These are phyloP conservation scores for Sturnira hondurensis DNA, from an alignment of 2,113 vertebrate genomes.

Conservation along the genomic window DNA sequence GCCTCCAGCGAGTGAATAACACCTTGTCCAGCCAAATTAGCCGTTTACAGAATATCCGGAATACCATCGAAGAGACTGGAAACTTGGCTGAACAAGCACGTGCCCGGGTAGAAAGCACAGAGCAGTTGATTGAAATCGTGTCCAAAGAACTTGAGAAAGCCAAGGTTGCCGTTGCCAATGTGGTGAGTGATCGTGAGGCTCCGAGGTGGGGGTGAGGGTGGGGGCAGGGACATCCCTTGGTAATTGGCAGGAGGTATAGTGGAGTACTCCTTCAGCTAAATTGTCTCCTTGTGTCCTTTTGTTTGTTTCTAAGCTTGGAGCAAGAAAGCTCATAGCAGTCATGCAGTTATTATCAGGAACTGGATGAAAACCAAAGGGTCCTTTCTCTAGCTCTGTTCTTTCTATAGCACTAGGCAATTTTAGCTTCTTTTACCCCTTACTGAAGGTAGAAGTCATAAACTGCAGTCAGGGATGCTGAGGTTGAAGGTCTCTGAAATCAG, in stretches of 20 bases:
- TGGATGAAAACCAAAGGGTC: background rate
- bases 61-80: constrained; percentile 87
- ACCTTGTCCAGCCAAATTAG: constrained; percentile 89
- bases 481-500: constrained; percentile 17
- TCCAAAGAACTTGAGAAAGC: constrained; percentile 92
- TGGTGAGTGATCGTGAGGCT: constrained; percentile 83
- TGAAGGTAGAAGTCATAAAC: background rate
- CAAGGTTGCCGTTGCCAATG: constrained; percentile 87
- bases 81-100: constrained; percentile 87
- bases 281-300: background rate
- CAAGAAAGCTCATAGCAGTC: background rate
- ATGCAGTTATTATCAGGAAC: background rate
- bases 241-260: background rate
- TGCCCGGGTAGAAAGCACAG: constrained; percentile 83
- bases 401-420: background rate
- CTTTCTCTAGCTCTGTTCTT: background rate
- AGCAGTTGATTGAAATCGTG: constrained; percentile 88
- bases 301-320: background rate
- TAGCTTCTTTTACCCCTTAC: background rate
- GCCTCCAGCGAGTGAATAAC: constrained; percentile 89
- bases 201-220: rapidly evolving
- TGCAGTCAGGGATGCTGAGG: background rate
- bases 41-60: constrained; percentile 92
- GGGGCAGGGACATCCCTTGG: background rate
- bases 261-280: background rate